Base-by-base conservation (phyloP, 2,113 vertebrate genomes). In the Axis porcinus region DNA sequence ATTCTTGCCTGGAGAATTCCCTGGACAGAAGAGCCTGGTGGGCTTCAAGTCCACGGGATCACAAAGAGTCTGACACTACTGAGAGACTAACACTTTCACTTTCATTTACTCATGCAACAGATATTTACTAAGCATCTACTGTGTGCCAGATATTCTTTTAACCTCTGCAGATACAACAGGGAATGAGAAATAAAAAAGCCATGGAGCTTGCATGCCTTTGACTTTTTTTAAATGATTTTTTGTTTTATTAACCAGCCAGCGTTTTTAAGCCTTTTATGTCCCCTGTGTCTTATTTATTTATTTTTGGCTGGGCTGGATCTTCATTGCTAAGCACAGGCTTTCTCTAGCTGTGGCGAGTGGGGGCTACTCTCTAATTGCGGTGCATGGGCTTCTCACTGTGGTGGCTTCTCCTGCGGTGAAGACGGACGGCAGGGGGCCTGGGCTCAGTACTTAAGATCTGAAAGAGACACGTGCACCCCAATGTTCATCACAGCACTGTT, bases 101-200 rank as follows among this genome's bases (percentile, higher is more conserved):
- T 67, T 67, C 6, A n/a, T 9, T 81, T 81, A 76, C 12, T 90
- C 40, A 64, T 17, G 70, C 62, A 27, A 21, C 30, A 76, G 15
- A 43, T 84, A 79, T 45, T 84, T 89, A 30, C 43, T 81, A 64
- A 86, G 21, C n/a, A 82, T 60, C 67, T 64, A 1, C 25, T 62
- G 0, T 60, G 30, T 86, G 25, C 43, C 54, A 78, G 15, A 28
- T 6, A 25, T 30, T 58, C 58, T 87, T 67, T 74, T 52, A n/a
- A 70, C 23, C 43, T 54, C n/a, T 93, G 23, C 36, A 14, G 58
- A 84, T 55, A 87, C 17, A 94, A 11, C 23, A 84, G 30, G 90
- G 74, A 95, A 86, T 83, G n/a, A 74, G 43, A 86, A 85, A 50
- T 62, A 15, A 19, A 86, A 89, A 57, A 89, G 6, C 12, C 12